phyloP scores from a whole-genome alignment of 2,113 vertebrate species.

The Forbesichthys papilliferus region DNA sequence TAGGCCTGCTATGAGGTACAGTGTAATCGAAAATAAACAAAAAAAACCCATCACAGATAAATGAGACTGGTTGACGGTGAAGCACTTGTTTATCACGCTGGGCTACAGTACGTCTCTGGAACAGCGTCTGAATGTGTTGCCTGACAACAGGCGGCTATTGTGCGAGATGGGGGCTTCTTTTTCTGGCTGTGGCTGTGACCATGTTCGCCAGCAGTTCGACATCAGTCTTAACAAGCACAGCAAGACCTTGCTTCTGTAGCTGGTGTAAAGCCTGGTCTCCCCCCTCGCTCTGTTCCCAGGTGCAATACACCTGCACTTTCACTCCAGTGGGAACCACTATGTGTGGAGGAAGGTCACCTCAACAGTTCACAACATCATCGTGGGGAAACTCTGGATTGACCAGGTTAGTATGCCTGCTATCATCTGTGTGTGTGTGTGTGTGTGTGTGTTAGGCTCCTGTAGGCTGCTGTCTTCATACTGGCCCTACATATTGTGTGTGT shows the following conservation, averaged over 20 bases:
- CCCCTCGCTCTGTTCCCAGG: slow-evolving; percentile 71
- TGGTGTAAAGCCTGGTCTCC: background rate
- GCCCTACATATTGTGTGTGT: background rate
- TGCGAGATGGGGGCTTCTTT: background rate
- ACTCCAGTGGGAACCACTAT: slow-evolving; percentile 92
- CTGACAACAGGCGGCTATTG: background rate
- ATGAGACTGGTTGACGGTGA: slow-evolving; percentile 10
- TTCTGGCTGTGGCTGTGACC: slow-evolving; percentile 1
- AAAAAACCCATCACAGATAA: slow-evolving; percentile 9
- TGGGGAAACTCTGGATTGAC: slow-evolving; percentile 99
- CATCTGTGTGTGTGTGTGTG: slow-evolving; percentile 9
- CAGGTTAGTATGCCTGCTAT: slow-evolving; percentile 78
- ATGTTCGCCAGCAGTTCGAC: background rate
- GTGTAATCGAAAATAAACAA: background rate
- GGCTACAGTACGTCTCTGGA: background rate
- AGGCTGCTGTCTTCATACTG: too few relatives aligned
- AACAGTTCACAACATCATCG: slow-evolving; percentile 98
- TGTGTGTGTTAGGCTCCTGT: background rate
- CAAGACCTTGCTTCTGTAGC: background rate
- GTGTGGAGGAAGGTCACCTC: slow-evolving; percentile 98
- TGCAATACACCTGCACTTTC: slow-evolving; percentile 93
- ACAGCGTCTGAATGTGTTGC: slow-evolving; percentile 7
- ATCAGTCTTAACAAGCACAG: background rate
- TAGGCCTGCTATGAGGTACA: slow-evolving; percentile 6
- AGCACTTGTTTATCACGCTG: slow-evolving; percentile 22